Percentiles rank a stretch among this genome's conserved stretches.
phyloP scores from a whole-genome alignment of 2,797 vertebrate genomes.

The Etheostoma perlongum region DNA sequence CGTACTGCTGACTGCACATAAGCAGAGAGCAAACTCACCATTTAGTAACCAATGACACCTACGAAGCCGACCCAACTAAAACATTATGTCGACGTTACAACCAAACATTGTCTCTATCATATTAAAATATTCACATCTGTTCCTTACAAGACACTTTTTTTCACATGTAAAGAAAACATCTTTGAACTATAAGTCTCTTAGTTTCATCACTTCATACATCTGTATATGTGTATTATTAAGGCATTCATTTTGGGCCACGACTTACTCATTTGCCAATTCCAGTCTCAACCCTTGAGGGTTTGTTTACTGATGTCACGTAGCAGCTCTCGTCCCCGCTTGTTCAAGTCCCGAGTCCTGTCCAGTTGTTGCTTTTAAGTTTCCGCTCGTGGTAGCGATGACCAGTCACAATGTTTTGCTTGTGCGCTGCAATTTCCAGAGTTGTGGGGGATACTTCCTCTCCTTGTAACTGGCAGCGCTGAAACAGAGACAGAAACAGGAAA shows the following conservation, averaged over 20 bases:
- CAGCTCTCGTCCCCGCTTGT: slow-evolving; percentile 57
- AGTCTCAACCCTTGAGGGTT: slow-evolving; percentile 69
- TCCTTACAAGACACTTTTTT: slow-evolving; percentile 85
- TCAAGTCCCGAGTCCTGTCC: slow-evolving; percentile 55
- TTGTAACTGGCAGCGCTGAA: slow-evolving; percentile 80
- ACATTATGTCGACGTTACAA: slow-evolving; percentile 84
- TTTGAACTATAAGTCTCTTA: slow-evolving; percentile 82
- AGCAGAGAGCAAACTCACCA: slow-evolving; percentile 80
- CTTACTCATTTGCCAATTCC: slow-evolving; percentile 78
- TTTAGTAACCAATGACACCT: slow-evolving; percentile 80
- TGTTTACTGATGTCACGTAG: slow-evolving; percentile 61
- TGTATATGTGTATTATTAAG: slow-evolving; percentile 87
- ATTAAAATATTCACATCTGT: slow-evolving; percentile 89
- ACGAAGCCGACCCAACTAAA: slow-evolving; percentile 84
- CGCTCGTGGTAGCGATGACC: slow-evolving; percentile 55
- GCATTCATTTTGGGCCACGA: slow-evolving; percentile 85
- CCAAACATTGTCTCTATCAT: slow-evolving; percentile 86
- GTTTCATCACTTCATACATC: slow-evolving; percentile 80
- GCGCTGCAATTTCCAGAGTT: slow-evolving; percentile 72
- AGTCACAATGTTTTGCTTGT: slow-evolving; percentile 68
- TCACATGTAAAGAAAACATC: slow-evolving; percentile 84
- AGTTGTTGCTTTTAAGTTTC: slow-evolving; percentile 66
- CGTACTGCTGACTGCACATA: slow-evolving; percentile 71
- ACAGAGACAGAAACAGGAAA: slow-evolving; percentile 69
- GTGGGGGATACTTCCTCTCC: slow-evolving; percentile 62